phyloP scores from a whole-genome alignment of 2,888 invertebrate genomes.

The Eucera pruinosa region DNA sequence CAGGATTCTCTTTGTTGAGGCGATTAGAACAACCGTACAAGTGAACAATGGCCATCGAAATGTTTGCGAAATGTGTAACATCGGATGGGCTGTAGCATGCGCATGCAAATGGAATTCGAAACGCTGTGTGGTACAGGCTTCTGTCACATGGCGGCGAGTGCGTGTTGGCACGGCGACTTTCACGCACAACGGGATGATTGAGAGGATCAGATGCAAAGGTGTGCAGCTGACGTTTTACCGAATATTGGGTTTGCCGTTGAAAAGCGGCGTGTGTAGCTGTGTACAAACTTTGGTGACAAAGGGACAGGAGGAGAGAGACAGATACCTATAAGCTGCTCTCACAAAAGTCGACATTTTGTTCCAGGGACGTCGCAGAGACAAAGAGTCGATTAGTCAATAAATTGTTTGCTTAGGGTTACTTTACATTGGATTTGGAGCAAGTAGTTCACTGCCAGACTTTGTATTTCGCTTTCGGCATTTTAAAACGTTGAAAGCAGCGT shows the following conservation, averaged over 20 bases:
- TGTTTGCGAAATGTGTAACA: slow-evolving; percentile 23
- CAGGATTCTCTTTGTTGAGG: neutral
- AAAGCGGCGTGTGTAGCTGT: slow-evolving; percentile 11
- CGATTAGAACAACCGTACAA: neutral
- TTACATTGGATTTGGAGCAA: too few species aligned
- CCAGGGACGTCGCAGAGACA: neutral
- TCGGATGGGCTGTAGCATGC: neutral
- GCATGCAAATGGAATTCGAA: slow-evolving; percentile 23
- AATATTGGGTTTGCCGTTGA: slow-evolving; percentile 33
- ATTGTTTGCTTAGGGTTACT: too few species aligned
- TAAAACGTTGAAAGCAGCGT: too few species aligned
- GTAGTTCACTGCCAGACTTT: too few species aligned
- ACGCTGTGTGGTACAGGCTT: neutral
- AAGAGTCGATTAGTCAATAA: too few species aligned
- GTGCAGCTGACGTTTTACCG: slow-evolving; percentile 43
- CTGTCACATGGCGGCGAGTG: neutral
- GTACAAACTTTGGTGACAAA: slow-evolving; percentile 25
- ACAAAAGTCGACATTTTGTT: neutral
- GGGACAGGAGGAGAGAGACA: neutral
- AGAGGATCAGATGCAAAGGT: slow-evolving; percentile 52
- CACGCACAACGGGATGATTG: slow-evolving; percentile 46
- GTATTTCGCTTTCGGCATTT: too few species aligned
- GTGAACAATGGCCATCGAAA: slow-evolving; percentile 22
- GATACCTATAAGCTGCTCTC: neutral
- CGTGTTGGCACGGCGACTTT: slow-evolving; percentile 38